A percentile compares a stretch with the other conserved stretches of the same genome.
Evolutionary conservation across 2,888 invertebrate genomes (phyloP).

Genomic region (Polydrusus tereticollis): DNA sequence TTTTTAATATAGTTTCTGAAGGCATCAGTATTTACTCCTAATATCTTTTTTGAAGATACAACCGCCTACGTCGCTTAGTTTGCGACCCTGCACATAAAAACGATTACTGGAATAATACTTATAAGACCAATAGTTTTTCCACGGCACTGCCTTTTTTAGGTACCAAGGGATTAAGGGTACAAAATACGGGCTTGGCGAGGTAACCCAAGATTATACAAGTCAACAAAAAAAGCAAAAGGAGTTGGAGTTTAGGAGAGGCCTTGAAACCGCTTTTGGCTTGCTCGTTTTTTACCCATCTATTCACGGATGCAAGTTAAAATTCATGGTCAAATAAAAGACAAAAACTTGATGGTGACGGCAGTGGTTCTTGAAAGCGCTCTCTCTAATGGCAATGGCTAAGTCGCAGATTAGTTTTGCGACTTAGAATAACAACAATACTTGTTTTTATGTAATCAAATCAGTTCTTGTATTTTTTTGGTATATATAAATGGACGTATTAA

Average conservation of each 20-base stretch:
- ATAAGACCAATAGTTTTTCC: neutral
- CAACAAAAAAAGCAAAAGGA: constrained; percentile 40
- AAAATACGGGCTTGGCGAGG: constrained; percentile 32
- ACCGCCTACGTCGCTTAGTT: too few species aligned
- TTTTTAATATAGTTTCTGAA: too few species aligned
- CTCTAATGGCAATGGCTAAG: constrained; percentile 46
- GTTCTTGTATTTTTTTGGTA: constrained; percentile 13
- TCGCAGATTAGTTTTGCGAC: constrained; percentile 47
- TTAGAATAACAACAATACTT: constrained; percentile 44
- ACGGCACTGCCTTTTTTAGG: constrained; percentile 28
- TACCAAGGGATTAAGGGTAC: constrained; percentile 46
- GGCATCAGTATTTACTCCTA: too few species aligned
- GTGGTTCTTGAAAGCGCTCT: constrained; percentile 42
- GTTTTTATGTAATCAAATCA: neutral
- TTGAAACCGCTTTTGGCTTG: constrained; percentile 56
- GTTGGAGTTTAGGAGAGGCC: constrained; percentile 49
- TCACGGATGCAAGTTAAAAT: constrained; percentile 58
- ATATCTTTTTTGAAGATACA: too few species aligned
- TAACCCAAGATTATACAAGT: constrained; percentile 35
- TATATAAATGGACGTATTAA: neutral
- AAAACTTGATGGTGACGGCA: constrained; percentile 36
- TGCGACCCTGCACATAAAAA: too few species aligned
- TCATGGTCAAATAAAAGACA: constrained; percentile 59
- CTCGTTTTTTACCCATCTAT: constrained; percentile 56
- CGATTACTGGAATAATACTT: too few species aligned